Base-by-base conservation (phyloP, 2,113 vertebrate species). In the Micronycteris hirsuta region DNA sequence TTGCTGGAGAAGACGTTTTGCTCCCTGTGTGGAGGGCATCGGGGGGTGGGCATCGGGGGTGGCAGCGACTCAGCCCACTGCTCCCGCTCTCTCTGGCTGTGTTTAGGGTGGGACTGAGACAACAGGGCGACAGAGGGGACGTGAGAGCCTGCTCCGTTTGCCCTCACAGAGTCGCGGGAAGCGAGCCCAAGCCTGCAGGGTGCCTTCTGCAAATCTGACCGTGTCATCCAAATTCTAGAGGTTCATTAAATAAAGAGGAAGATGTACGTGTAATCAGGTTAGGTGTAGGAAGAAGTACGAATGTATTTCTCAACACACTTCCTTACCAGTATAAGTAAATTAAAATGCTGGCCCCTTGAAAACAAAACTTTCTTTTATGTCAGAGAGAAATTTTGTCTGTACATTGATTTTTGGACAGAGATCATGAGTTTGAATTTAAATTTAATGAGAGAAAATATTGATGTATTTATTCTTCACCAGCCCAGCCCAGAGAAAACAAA, bases 201-300 rank as follows among this genome's bases (percentile, higher is more conserved):
- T 52, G 83, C 94, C 98, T 97, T 84, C 43, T 86, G 52, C 94
- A 82, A 54, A 81, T 86, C 11, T 93, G 73, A 92, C 80, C 95
- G 84, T 61, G 16, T 97, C 76, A 24, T 38, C 91, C 56, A 73
- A 97, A 96, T 98, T 98, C 98, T 24, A 43, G 97, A 98, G 98
- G 98, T 98, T 98, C 98, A 98, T 98, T 98, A 98, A 98, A 97
- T 98, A 98, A 98, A 97, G 96, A 97, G 97, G 97, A 56, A 98
- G 98, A 98, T 97, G 31, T 14, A 63, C 31, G 86, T n/a, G 52
- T 67, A 45, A 41, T 38, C 26, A 15, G 22, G 49, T 56, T 24
- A 38, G 63, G 85, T 20, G 19, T 0, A n/a, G 1, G 5, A 13
- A 52, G 4, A 13, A 73, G 41, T 56, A 4, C 82, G 68, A 63